Evolutionary conservation across 2,888 invertebrate genomes (phyloP), one percentile per base, ranked within the genome.

Genomic region (Ferdinandea cuprea): DNA sequence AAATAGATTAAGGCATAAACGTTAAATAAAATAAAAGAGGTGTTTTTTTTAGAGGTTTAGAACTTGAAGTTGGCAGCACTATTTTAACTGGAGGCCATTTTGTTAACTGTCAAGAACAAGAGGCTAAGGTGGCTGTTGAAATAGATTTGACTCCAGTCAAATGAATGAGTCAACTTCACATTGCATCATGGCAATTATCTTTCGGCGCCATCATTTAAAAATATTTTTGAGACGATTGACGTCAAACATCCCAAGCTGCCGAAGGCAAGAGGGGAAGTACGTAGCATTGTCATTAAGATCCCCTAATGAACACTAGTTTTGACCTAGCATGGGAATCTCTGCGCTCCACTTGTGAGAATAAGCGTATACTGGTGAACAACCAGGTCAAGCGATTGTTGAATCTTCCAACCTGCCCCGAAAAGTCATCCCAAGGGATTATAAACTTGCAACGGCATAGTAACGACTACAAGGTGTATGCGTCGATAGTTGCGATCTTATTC

Each of bases 401-500:
- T 19, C 19, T 44, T 8, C 44, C 44, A 8, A 8, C 2, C 2
- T 17, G 17, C 4, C 3, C 7, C 1, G 17, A 19, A 1, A 19
- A 44, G 9, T 44, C 44, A 17, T 7, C 44, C 11, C 8, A 17
- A 9, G 8, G 15, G 0, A 25, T 50, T 15, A 13, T 8, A 0
- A 50, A 8, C 0, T 7, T 44, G 11, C 44, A 19, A 11, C 44
- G 19, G 0, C 44, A 44, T 8, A 19, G 17, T 9, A 44, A 44
- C 19, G 44, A 44, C 44, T 19, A 19, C 25, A 50, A 1, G 13
- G 48, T 25, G n/a, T 25, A 0, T 19, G 8, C 15, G 15, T 25
- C 2, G 25, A 9, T n/a, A 21, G 44, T 17, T 65, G 50, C 37
- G 25, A 65, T 50, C 28, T 37, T 25, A 40, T 65, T 7, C 48